These are phyloP conservation scores for Nomada fucata DNA, from an alignment of 2,888 invertebrate species.

Conservation along the genomic window DNA sequence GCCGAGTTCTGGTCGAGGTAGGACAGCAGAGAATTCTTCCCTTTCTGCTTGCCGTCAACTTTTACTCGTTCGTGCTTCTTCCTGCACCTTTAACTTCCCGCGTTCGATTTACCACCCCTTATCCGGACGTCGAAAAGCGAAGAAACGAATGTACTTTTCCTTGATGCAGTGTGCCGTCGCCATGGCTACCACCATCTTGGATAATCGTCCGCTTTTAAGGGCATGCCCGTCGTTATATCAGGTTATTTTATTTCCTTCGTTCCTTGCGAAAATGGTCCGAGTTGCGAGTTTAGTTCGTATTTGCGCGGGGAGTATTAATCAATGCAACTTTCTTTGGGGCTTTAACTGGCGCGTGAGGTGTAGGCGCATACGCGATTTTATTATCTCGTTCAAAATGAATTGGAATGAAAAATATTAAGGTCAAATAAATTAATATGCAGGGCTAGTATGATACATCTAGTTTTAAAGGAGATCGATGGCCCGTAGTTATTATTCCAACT, in stretches of 20 bases:
- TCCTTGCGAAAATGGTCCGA: conserved; percentile 4
- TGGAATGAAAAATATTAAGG: too few species aligned
- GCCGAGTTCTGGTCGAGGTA: conserved; percentile 34
- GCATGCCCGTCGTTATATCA: conserved; percentile 58
- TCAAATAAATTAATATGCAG: too few species aligned
- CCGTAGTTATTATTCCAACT: not conserved
- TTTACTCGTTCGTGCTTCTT: conserved; percentile 29
- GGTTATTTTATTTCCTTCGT: conserved; percentile 50
- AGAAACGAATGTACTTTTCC: conserved; percentile 67
- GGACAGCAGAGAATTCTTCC: conserved; percentile 30
- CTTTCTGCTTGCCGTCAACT: conserved; percentile 37
- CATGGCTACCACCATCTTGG: conserved; percentile 74
- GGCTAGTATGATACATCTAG: too few species aligned
- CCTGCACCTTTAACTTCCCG: conserved; percentile 19
- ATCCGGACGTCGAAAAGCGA: conserved; percentile 55
- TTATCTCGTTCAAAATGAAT: too few species aligned
- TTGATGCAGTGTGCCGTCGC: conserved; percentile 77
- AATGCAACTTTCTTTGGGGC: too few species aligned
- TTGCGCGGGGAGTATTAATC: too few species aligned
- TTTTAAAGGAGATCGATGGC: too few species aligned
- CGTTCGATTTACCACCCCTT: conserved; percentile 50
- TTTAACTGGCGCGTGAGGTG: too few species aligned
- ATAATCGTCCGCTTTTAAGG: conserved; percentile 69
- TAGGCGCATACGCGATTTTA: too few species aligned
- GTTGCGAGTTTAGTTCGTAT: not conserved